phyloP scores from a whole-genome alignment of 1,140 invertebrate genomes.

The Gonioctena quinquepunctata region DNA sequence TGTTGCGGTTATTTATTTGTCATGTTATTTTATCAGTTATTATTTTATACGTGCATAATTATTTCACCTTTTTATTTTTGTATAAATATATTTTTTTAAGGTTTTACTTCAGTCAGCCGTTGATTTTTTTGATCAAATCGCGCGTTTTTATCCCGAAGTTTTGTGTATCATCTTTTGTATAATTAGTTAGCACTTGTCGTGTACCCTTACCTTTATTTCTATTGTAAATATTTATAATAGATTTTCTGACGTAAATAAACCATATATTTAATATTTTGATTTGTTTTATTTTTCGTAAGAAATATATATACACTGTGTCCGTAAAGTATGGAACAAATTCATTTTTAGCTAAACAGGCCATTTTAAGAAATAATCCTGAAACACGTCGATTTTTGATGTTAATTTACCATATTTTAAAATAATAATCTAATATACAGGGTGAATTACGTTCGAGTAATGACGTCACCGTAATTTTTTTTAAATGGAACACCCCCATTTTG shows the following conservation, averaged over 20 bases:
- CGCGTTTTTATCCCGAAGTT: background rate
- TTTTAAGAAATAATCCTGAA: no score
- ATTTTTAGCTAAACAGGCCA: no score
- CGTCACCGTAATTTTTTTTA: no score
- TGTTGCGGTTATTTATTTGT: constrained; percentile 16
- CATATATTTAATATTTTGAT: constrained; percentile 30
- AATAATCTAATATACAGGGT: no score
- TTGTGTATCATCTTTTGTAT: constrained; percentile 23
- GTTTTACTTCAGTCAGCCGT: constrained; percentile 22
- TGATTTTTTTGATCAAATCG: constrained; percentile 10
- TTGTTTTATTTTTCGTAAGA: background rate
- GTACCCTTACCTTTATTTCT: constrained; percentile 3
- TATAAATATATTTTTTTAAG: constrained; percentile 16
- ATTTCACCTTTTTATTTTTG: constrained; percentile 2
- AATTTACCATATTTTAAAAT: no score
- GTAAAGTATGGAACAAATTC: no score
- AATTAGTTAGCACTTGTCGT: constrained; percentile 20
- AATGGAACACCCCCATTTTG: no score
- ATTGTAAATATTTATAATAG: constrained; percentile 33
- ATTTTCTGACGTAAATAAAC: constrained; percentile 32
- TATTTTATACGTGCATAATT: background rate
- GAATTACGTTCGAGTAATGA: no score
- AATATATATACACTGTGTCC: no score
- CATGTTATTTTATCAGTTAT: background rate
- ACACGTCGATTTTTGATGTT: no score